These are phyloP conservation scores for Coregonus sp. DNA, from an alignment of 2,797 vertebrate species.

Conservation along the genomic window DNA sequence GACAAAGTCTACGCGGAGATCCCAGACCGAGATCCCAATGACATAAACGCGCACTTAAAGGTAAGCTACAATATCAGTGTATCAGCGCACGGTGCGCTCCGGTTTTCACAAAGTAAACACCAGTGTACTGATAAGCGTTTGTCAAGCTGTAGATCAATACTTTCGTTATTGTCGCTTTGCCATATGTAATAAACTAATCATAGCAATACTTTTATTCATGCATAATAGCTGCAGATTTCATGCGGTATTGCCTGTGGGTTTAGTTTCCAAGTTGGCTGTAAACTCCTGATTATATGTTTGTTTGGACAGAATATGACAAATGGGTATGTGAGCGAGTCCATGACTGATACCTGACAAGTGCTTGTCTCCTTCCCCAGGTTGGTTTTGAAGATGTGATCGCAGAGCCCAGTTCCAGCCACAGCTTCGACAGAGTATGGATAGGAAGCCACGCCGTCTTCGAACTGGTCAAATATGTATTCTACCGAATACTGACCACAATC, in stretches of 20 bases:
- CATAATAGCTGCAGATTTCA: background rate
- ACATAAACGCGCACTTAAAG: slow-evolving; percentile 85
- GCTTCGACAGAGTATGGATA: slow-evolving; percentile 93
- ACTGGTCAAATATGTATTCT: slow-evolving; percentile 85
- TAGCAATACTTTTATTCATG: background rate
- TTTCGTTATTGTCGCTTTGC: background rate
- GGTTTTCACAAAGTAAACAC: background rate
- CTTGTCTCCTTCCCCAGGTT: slow-evolving; percentile 71
- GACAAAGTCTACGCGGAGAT: slow-evolving; percentile 56
- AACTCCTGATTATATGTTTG: background rate
- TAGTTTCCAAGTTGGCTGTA: background rate
- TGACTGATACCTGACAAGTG: background rate
- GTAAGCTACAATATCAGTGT: slow-evolving; percentile 55
- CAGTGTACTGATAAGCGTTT: background rate
- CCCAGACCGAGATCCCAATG: slow-evolving; percentile 79
- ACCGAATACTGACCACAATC: slow-evolving; percentile 85
- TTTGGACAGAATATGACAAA: background rate
- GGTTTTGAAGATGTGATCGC: slow-evolving; percentile 91
- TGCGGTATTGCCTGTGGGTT: background rate
- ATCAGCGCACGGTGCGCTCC: background rate
- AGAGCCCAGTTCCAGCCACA: slow-evolving; percentile 85
- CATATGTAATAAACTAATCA: background rate
- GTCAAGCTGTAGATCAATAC: background rate
- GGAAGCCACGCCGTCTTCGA: slow-evolving; percentile 91
- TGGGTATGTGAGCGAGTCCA: background rate